Percentiles rank a stretch among this genome's conserved stretches.
Evolutionary conservation across 2,888 invertebrate species (phyloP).

Genomic region (Polydrusus pterygomalis): DNA sequence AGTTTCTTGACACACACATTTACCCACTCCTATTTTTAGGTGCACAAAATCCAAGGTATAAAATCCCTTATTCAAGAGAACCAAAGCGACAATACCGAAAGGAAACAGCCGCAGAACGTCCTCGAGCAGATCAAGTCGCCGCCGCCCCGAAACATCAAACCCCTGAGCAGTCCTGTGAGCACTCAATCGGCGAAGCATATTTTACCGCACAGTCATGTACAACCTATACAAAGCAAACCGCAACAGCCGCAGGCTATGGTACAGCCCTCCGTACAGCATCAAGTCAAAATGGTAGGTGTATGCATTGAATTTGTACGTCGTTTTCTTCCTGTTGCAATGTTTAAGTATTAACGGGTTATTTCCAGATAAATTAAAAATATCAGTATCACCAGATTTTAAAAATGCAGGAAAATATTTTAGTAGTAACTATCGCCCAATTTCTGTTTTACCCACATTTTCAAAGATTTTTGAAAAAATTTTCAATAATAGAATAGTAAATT

Average conservation of each 20-base stretch:
- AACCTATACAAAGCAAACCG: conserved; percentile 60
- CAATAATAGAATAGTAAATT: too few relatives aligned
- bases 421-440: too few relatives aligned
- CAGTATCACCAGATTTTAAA: too few relatives aligned
- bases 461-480: too few relatives aligned
- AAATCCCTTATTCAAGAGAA: conserved; percentile 61
- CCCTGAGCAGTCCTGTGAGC: conserved; percentile 63
- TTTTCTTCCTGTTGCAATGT: too few relatives aligned
- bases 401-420: too few relatives aligned
- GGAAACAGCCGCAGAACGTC: conserved; percentile 57
- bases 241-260: conserved; percentile 64
- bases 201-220: conserved; percentile 64
- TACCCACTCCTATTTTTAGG: conserved; percentile 19
- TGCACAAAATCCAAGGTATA: conserved; percentile 57
- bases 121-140: conserved; percentile 59
- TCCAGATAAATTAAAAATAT: too few relatives aligned
- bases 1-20: too few relatives aligned
- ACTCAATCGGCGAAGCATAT: conserved; percentile 62
- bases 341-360: too few relatives aligned
- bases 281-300: conserved; percentile 53
- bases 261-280: conserved; percentile 65
- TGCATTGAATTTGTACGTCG: too few relatives aligned
- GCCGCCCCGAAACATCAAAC: conserved; percentile 53
- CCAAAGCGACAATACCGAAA: conserved; percentile 43
- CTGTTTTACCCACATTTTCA: too few relatives aligned